These are phyloP conservation scores for Pongo pygmaeus DNA, from an alignment of 2,113 vertebrate genomes.

Conservation along the genomic window DNA sequence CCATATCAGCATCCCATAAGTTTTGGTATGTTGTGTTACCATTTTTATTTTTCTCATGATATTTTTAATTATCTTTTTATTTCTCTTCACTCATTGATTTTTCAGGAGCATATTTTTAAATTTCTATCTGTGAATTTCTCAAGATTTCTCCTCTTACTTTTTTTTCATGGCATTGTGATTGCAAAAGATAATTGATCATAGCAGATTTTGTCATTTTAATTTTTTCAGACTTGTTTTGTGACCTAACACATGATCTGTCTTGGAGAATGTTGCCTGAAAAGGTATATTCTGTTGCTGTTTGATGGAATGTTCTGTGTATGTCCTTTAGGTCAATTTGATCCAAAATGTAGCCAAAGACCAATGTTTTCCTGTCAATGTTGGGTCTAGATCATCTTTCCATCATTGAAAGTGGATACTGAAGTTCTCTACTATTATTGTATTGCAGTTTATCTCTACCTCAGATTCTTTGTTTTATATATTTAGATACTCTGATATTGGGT, in stretches of 20 bases:
- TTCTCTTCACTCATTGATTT: too few relatives aligned
- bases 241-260: not conserved
- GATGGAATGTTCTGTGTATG: not conserved
- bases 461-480: not conserved
- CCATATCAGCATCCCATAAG: too few relatives aligned
- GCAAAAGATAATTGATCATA: too few relatives aligned
- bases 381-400: not conserved
- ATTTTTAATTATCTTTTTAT: too few relatives aligned
- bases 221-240: not conserved
- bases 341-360: not conserved
- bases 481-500: not conserved
- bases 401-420: not conserved
- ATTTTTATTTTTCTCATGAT: too few relatives aligned
- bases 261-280: not conserved
- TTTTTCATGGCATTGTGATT: too few relatives aligned
- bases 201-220: not conserved
- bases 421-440: not conserved
- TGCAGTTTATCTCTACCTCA: not conserved
- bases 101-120: too few relatives aligned
- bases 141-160: too few relatives aligned
- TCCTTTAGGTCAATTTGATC: not conserved
- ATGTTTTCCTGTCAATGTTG: not conserved
- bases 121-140: too few relatives aligned
- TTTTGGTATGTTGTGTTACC: too few relatives aligned
- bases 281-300: not conserved